Evolutionary conservation across 2,888 invertebrate genomes (phyloP), one percentile per base, ranked within the genome.

Genomic region (Apodemia duryi): DNA sequence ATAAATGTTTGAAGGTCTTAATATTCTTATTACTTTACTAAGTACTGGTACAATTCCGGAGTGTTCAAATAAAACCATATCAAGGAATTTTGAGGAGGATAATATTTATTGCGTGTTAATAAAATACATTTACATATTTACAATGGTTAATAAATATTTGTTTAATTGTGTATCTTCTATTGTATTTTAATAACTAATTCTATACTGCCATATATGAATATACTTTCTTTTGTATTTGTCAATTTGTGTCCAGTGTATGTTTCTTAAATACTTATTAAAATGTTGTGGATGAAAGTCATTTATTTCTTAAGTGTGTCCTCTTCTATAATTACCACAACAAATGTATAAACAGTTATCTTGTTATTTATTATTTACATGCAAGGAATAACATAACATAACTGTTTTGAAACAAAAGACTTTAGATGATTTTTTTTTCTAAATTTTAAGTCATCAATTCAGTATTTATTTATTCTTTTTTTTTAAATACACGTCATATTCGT

Each of bases 161-260:
- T 43, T 10, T 54, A 54, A 29, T 54, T 54, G 54, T 54, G 29
- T 54, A 29, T 54, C 54, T 54, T 54, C 54, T 6, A 28, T 29
- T 28, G 54, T 54, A 54, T 54, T 54, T 54, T 9, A 52, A 28
- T 28, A 2, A 43, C 11, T 54, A 11, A 54, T 11, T 54, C 29
- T 54, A 29, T 54, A 54, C 54, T 54, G 54, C 54, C 54, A 54
- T 54, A 29, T 54, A 54, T 54, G 11, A 54, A 54, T 51, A 51
- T 54, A 54, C 54, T 54, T 54, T 54, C 54, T 54, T 54, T 54
- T 54, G 54, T 54, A 54, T 54, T 29, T 54, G 54, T 54, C 28
- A 52, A 52, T 51, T n/a, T 52, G 52, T 52, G 52, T 52, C 52
- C 52, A 52, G 52, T 52, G 52, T 52, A 52, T 52, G 52, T 52